Conservation (phyloP, 92 coral and sea anemone genomes). For the Heliopora coerulea region DNA sequence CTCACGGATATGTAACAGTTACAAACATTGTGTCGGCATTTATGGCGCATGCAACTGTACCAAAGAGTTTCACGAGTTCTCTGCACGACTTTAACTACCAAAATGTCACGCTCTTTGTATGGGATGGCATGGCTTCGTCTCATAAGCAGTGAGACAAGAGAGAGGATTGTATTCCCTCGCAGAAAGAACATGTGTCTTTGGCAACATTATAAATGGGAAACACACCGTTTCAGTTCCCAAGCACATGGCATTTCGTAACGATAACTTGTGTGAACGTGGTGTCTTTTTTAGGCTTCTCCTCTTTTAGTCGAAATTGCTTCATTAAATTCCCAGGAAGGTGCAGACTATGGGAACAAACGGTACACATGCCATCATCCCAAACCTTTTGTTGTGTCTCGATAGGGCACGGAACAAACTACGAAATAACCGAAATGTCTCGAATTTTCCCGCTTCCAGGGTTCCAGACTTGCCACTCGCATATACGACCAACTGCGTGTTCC, state of each 20-base stretch:
- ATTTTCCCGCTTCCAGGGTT: slow-evolving; percentile 63
- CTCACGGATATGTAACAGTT: neutral
- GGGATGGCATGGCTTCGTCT: neutral
- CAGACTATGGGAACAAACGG: neutral
- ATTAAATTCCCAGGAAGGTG: neutral
- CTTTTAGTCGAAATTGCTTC: neutral
- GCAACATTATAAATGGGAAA: too few relatives aligned
- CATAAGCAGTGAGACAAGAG: neutral
- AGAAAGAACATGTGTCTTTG: too few relatives aligned
- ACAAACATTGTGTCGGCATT: slow-evolving; percentile 23
- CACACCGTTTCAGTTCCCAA: too few relatives aligned
- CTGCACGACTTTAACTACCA: slow-evolving; percentile 10
- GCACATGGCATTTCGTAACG: too few relatives aligned
- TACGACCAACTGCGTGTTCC: slow-evolving; percentile 91
- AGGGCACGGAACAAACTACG: neutral
- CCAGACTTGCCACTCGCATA: slow-evolving; percentile 82
- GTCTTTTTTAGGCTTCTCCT: neutral
- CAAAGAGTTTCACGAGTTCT: slow-evolving; percentile 10
- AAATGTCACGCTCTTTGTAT: neutral
- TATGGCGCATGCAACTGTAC: neutral
- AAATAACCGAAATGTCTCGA: neutral
- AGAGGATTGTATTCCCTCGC: neutral
- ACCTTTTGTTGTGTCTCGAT: neutral
- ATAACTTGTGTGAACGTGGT: neutral
- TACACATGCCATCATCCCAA: neutral